phyloP scores from a whole-genome alignment of 2,113 vertebrate species.

The Callionymus lyra region DNA sequence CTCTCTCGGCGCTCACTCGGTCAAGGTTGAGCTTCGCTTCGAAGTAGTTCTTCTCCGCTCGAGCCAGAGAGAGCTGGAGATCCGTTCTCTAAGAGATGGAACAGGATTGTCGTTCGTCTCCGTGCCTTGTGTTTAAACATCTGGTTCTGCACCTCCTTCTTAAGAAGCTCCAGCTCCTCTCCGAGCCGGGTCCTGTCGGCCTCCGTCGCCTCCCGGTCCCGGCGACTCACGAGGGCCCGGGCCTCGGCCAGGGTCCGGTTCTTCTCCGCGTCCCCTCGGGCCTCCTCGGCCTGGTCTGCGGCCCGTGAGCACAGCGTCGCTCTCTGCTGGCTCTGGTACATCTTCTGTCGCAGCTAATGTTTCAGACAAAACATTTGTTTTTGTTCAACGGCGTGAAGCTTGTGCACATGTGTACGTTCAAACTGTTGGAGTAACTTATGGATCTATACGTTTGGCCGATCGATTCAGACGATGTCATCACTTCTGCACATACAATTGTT shows the following conservation, averaged over 20 bases:
- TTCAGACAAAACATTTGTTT: too few species aligned
- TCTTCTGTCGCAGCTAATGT: constrained; percentile 60
- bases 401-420: too few species aligned
- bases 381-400: too few species aligned
- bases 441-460: too few species aligned
- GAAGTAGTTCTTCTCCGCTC: constrained; percentile 62
- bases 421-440: too few species aligned
- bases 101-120: not conserved
- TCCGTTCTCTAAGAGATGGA: constrained; percentile 35
- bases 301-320: constrained; percentile 41
- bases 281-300: constrained; percentile 34
- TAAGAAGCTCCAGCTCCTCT: constrained; percentile 54
- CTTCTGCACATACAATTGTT: too few species aligned
- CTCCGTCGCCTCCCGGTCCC: constrained; percentile 42
- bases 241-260: constrained; percentile 41
- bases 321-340: constrained; percentile 60
- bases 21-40: constrained; percentile 64
- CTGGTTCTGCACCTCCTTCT: constrained; percentile 36
- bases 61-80: constrained; percentile 45
- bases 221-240: constrained; percentile 28
- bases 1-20: constrained; percentile 52
- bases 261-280: constrained; percentile 49
- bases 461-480: too few species aligned
- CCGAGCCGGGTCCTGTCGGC: constrained; percentile 40
- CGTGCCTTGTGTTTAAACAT: not conserved